phyloP scores from a whole-genome alignment of 2,113 vertebrate genomes.

The Sinocyclocheilus anophthalmus region DNA sequence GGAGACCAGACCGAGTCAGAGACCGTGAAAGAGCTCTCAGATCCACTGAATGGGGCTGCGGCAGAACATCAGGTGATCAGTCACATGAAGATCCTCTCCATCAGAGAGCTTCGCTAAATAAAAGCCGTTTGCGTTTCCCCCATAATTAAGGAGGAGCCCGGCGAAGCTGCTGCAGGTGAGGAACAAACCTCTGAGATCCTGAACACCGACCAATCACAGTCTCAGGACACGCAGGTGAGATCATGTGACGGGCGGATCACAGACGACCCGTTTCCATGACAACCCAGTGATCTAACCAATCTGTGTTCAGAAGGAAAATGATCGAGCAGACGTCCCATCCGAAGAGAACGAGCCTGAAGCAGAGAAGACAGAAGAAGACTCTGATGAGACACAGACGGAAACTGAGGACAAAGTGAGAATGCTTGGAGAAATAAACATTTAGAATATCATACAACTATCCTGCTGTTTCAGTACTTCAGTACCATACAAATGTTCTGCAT shows the following conservation, averaged over 20 bases:
- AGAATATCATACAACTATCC: too few relatives aligned
- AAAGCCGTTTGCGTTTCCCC: neutral
- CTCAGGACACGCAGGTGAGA: neutral
- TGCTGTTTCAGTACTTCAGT: neutral
- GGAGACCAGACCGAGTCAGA: neutral
- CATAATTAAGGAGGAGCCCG: neutral
- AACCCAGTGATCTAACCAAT: neutral
- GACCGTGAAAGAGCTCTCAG: neutral
- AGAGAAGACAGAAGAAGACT: neutral
- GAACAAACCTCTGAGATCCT: neutral
- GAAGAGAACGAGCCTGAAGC: too few relatives aligned
- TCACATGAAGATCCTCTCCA: neutral
- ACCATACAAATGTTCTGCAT: too few relatives aligned
- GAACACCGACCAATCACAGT: neutral
- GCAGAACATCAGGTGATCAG: neutral
- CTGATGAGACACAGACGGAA: slow-evolving; percentile 18
- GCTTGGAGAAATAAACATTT: too few relatives aligned
- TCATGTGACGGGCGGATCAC: too few relatives aligned
- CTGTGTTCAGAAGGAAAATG: neutral
- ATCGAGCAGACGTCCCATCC: too few relatives aligned
- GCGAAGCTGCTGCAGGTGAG: neutral
- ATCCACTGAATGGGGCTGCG: too few relatives aligned
- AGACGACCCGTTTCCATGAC: neutral
- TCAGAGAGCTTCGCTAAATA: neutral
- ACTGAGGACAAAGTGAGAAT: neutral